Base-by-base conservation (phyloP, 2,888 invertebrate species). In the Petrolisthes cinctipes region DNA sequence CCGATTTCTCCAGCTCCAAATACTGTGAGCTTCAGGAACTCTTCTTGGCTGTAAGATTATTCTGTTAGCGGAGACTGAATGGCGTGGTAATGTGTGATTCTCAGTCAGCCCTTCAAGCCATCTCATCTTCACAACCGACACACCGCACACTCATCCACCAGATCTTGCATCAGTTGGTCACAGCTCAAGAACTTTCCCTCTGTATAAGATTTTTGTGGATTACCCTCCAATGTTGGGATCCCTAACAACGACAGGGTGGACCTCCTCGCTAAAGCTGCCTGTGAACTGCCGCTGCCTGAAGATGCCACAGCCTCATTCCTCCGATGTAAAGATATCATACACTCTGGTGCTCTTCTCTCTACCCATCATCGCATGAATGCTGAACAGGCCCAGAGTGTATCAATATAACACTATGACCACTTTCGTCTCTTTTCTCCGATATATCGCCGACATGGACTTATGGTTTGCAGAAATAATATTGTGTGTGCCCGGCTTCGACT, bases 1-100 rank as follows among this genome's bases (percentile, higher is more conserved):
- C 85, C 23, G 78, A 78, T 78, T 78, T 54, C n/a, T 85, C 80
- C 9, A 85, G 85, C 61, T 66, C 85, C 57, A 85, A 17, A 4
- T 68, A 78, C 20, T 78, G 85, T 51, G 51, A 79, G 37, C 54
- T 85, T 17, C 85, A 79, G 20, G 78, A 11, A 78, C 68, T 84
- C 61, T 20, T 84, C 37, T 9, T 7, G 9, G 66, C 78, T 78
- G 78, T 75, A 20, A 56, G 14, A 20, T 73, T 61, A 5, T 57
- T 84, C 75, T 54, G 4, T 82, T 23, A 66, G 66, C 20, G 68
- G 23, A 11, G 37, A 66, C 20, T 51, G 54, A 85, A 85, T 57
- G 61, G 79, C 17, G 78, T 78, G 61, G 68, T 85, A 9, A n/a
- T 57, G n/a, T n/a, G 37, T 20, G 61, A n/a, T 57, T 37, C 57